A percentile compares a stretch with the other conserved stretches of the same genome.
phyloP scores from a whole-genome alignment of 1,140 invertebrate genomes.

The Neoseiulus cucumeris region DNA sequence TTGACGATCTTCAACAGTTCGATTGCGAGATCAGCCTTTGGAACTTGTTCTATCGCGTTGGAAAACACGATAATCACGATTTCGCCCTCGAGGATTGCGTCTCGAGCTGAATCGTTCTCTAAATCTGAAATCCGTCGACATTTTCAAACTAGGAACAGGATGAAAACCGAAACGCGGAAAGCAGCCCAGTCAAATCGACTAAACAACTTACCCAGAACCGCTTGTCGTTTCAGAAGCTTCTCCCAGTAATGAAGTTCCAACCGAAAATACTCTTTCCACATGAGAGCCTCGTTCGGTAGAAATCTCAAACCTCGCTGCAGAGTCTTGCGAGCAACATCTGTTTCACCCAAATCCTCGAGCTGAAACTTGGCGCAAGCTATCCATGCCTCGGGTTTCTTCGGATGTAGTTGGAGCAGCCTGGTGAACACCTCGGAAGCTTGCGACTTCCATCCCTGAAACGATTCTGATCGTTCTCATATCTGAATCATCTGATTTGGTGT shows the following conservation, averaged over 20 bases:
- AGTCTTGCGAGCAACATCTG: background rate
- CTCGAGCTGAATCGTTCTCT: background rate
- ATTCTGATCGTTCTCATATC: background rate
- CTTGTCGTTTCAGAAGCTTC: background rate
- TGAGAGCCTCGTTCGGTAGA: background rate
- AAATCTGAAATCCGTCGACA: background rate
- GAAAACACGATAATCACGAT: background rate
- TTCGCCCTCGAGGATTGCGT: background rate
- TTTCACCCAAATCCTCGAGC: background rate
- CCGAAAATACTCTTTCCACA: slow-evolving; percentile 1
- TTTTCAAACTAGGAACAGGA: too few species aligned
- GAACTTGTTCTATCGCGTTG: background rate
- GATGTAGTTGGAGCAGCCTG: background rate
- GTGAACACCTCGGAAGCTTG: background rate
- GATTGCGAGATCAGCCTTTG: background rate
- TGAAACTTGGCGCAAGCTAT: background rate
- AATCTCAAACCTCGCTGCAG: background rate
- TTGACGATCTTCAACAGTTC: background rate
- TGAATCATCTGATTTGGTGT: background rate
- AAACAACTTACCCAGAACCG: background rate
- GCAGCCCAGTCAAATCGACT: background rate
- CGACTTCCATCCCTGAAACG: slow-evolving; percentile 3
- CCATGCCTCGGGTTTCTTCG: background rate
- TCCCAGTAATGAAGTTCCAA: background rate
- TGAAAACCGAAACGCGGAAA: background rate